Conservation (phyloP, 2,888 invertebrate genomes). For the Leptogaster cylindrica region DNA sequence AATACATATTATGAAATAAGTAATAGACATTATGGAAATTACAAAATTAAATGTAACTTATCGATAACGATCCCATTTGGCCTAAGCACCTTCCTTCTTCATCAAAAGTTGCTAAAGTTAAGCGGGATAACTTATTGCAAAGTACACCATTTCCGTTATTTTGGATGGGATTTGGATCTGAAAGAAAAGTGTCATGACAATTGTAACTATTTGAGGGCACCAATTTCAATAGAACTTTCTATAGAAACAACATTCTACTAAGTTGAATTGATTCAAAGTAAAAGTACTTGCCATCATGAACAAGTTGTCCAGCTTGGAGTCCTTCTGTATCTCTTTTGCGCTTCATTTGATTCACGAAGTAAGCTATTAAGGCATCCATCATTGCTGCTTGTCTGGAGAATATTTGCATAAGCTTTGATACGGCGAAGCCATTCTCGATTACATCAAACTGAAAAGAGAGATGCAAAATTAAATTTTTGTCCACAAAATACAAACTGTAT, state of each 20-base stretch:
- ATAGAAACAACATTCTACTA: background rate
- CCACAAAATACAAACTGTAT: background rate
- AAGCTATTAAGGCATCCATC: constrained; percentile 85
- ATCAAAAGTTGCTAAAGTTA: constrained; percentile 88
- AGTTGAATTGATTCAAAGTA: too few species aligned
- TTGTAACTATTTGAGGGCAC: too few species aligned
- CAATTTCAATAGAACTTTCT: background rate
- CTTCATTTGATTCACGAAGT: constrained; percentile 80
- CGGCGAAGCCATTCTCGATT: constrained; percentile 61
- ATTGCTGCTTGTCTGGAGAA: constrained; percentile 77
- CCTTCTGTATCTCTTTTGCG: constrained; percentile 65
- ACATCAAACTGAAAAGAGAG: constrained; percentile 58
- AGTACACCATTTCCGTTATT: constrained; percentile 65
- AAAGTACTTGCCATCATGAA: constrained; percentile 61
- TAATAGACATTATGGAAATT: too few species aligned
- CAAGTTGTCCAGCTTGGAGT: constrained; percentile 58
- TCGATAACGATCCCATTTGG: constrained; percentile 84
- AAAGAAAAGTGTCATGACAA: constrained; percentile 46
- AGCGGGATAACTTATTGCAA: constrained; percentile 83
- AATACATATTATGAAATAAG: too few species aligned
- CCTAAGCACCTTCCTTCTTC: constrained; percentile 87
- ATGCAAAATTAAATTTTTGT: background rate
- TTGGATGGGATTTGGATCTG: constrained; percentile 62
- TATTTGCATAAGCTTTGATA: constrained; percentile 62
- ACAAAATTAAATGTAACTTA: too few species aligned